A percentile compares a stretch with the other conserved stretches of the same genome.
phyloP scores from a whole-genome alignment of 2,888 invertebrate genomes.

The Temnothorax rugatulus region DNA sequence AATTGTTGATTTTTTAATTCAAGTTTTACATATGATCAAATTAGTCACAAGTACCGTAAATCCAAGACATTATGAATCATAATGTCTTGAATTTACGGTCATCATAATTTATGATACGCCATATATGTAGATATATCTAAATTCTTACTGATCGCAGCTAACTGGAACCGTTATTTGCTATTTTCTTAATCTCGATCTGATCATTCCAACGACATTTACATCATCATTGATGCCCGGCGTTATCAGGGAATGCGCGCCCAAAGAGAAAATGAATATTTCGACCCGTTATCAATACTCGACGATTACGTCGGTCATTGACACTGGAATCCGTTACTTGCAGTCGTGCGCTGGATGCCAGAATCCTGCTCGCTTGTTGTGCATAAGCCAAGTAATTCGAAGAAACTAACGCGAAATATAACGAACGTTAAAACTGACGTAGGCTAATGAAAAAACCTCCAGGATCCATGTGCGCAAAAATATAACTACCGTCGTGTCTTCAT shows the following conservation, averaged over 20 bases:
- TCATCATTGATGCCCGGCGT: not conserved
- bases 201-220: not conserved
- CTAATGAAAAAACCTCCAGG: not conserved
- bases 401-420: not conserved
- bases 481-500: not conserved
- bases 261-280: slow-evolving; percentile 36
- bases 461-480: too few species aligned
- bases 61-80: not conserved
- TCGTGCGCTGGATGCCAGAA: slow-evolving; percentile 6
- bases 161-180: not conserved
- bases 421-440: not conserved
- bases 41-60: not conserved
- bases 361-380: not conserved
- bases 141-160: not conserved
- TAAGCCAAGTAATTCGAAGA: slow-evolving; percentile 1
- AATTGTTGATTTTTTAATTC: not conserved
- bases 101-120: not conserved
- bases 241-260: slow-evolving; percentile 18
- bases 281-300: slow-evolving; percentile 58
- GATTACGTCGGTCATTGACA: slow-evolving; percentile 57
- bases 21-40: not conserved
- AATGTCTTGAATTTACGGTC: too few species aligned
- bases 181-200: not conserved
- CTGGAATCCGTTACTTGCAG: slow-evolving; percentile 17
- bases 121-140: not conserved